Conservation (phyloP, 2,797 vertebrate genomes). For the Eulemur albifrons region DNA sequence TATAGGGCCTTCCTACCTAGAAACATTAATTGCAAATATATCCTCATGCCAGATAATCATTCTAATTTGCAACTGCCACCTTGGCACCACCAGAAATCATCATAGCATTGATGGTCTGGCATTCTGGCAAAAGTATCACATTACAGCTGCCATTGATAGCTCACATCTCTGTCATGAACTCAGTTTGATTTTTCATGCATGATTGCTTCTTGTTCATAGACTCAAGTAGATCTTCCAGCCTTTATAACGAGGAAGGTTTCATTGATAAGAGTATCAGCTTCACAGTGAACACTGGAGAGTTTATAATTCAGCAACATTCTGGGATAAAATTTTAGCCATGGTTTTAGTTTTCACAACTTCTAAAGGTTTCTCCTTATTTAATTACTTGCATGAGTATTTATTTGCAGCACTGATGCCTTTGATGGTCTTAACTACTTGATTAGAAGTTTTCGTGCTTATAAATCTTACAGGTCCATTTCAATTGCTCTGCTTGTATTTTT, state of each 20-base stretch:
- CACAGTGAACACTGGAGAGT: background rate
- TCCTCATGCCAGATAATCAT: conserved; percentile 37
- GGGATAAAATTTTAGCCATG: background rate
- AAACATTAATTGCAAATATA: conserved; percentile 39
- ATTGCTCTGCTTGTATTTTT: background rate
- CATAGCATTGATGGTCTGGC: background rate
- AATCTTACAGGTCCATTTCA: background rate
- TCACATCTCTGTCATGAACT: background rate
- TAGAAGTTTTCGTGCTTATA: background rate
- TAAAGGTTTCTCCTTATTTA: background rate
- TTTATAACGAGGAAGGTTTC: background rate
- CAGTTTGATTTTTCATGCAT: background rate
- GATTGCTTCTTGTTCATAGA: background rate
- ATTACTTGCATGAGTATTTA: background rate
- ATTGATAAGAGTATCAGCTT: background rate
- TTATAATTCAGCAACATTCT: background rate
- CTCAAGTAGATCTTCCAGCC: background rate
- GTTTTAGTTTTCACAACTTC: background rate
- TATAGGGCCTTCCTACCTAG: background rate
- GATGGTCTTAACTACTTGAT: background rate
- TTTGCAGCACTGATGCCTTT: background rate
- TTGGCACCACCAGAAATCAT: conserved; percentile 22
- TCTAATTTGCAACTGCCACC: background rate
- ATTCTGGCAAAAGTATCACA: background rate
- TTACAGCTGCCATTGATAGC: background rate